Conservation (phyloP, 2,888 invertebrate genomes). For the Cordilura impudica region DNA sequence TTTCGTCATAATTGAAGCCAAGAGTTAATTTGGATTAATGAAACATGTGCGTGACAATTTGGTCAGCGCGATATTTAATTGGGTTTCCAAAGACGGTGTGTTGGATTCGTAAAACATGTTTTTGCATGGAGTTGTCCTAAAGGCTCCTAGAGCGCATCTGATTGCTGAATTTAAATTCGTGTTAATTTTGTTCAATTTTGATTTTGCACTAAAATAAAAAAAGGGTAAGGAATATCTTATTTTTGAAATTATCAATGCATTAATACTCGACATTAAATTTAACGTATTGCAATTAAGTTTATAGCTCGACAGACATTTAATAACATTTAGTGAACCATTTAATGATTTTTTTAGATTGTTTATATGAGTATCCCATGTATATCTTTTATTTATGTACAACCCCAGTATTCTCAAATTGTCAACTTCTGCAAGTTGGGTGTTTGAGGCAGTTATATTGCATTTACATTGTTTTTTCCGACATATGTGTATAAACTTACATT, state of each 20-base stretch:
- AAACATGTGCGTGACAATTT: not conserved
- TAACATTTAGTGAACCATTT: not conserved
- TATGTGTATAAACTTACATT: constrained; percentile 6
- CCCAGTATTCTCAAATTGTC: no score
- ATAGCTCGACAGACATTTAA: not conserved
- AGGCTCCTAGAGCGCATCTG: no score
- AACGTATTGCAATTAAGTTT: not conserved
- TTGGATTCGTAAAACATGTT: no score
- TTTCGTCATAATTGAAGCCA: no score
- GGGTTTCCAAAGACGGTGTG: not conserved
- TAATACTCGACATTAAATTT: not conserved
- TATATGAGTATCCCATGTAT: not conserved
- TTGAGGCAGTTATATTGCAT: not conserved
- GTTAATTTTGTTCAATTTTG: no score
- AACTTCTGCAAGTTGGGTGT: not conserved
- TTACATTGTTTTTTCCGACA: not conserved
- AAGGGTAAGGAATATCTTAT: not conserved
- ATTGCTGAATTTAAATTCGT: no score
- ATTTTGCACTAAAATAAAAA: no score
- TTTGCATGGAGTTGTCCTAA: no score
- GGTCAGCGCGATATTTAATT: not conserved
- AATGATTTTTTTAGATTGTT: no score
- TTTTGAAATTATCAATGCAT: not conserved
- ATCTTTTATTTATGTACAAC: no score
- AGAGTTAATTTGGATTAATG: no score